phyloP scores from a whole-genome alignment of 2,888 invertebrate genomes.

The Drosophila setosimentum region DNA sequence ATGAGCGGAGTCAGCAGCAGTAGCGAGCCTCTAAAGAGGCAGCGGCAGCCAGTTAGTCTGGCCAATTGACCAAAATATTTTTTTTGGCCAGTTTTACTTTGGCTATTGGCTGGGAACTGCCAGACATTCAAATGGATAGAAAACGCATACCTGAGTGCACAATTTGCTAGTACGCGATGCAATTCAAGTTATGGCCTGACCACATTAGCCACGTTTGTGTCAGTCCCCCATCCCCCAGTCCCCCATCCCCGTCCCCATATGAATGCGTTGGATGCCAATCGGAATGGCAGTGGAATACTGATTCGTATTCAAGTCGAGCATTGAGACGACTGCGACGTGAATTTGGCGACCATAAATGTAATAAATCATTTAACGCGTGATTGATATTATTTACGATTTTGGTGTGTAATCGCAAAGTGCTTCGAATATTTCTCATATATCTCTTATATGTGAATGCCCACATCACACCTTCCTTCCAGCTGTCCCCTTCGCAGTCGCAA shows the following conservation, averaged over 20 bases:
- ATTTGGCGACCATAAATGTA: slow-evolving; percentile 71
- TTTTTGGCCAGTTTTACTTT: slow-evolving; percentile 44
- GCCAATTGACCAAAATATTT: slow-evolving; percentile 51
- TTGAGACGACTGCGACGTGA: slow-evolving; percentile 56
- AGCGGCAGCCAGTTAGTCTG: slow-evolving; percentile 36
- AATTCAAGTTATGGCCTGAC: slow-evolving; percentile 68
- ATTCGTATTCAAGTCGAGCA: slow-evolving; percentile 73
- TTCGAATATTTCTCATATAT: slow-evolving; percentile 45
- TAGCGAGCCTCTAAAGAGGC: slow-evolving; percentile 7
- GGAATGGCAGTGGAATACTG: slow-evolving; percentile 23
- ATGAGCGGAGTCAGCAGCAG: slow-evolving; percentile 66
- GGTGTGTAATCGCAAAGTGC: slow-evolving; percentile 38
- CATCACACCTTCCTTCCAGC: slow-evolving; percentile 42
- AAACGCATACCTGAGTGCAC: slow-evolving; percentile 18
- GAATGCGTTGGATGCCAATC: slow-evolving; percentile 10
- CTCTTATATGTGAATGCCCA: neutral
- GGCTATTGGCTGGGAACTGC: slow-evolving; percentile 40
- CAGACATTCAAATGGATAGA: slow-evolving; percentile 60
- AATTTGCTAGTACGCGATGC: slow-evolving; percentile 50
- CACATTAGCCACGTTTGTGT: slow-evolving; percentile 53
- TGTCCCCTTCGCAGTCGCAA: slow-evolving; percentile 63
- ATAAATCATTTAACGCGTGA: slow-evolving; percentile 82
- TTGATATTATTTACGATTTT: slow-evolving; percentile 65
- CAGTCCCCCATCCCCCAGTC: neutral
- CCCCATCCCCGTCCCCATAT: neutral